Conservation (phyloP, 1,140 invertebrate species). For the Brachionus plicatilis region DNA sequence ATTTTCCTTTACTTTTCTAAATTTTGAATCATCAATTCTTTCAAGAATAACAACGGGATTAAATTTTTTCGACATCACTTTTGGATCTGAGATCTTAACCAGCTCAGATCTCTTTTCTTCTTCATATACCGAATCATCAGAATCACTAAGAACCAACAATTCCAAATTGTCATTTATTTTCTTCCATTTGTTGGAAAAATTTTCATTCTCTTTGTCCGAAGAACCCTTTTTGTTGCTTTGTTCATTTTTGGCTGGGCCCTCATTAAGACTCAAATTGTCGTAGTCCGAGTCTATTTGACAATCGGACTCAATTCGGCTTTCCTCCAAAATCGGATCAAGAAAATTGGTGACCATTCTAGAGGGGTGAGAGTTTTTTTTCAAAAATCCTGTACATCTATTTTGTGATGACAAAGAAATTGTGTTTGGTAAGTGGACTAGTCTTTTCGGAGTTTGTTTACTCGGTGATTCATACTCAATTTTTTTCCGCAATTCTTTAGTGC, state of each 20-base stretch:
- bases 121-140: not conserved
- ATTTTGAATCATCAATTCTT: not conserved
- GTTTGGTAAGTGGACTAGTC: not conserved
- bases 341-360: not conserved
- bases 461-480: slow-evolving; percentile 2
- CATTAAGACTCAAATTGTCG: not conserved
- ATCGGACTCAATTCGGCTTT: not conserved
- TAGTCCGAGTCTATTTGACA: not conserved
- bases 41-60: not conserved
- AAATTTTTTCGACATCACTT: not conserved
- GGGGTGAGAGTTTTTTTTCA: not conserved
- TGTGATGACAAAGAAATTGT: not conserved
- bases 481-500: not conserved
- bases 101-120: not conserved
- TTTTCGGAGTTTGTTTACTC: not conserved
- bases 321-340: not conserved
- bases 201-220: not conserved
- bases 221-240: not conserved
- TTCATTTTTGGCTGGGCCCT: no score
- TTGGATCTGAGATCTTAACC: no score
- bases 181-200: not conserved
- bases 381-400: not conserved
- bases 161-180: not conserved
- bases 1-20: not conserved
- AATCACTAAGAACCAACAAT: not conserved